Evolutionary conservation across 92 coral and sea anemone species (phyloP), one percentile per base, ranked within the genome.

Genomic region (Palythoa heliodiscus): DNA sequence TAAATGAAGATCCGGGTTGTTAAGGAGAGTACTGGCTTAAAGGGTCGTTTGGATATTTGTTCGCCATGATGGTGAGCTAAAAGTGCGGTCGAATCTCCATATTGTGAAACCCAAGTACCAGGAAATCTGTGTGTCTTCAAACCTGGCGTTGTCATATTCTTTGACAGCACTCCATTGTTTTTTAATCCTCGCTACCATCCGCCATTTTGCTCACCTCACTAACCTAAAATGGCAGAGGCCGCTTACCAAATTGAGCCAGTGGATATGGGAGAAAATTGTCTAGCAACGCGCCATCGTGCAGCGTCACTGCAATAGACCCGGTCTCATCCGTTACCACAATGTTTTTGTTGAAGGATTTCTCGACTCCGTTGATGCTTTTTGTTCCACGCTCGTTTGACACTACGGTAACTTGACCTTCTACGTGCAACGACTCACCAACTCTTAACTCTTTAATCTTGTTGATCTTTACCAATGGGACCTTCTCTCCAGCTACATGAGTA

Each of bases 1-100:
- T 82, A 77, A 82, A 82, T 82, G 86, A 72, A 82, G 86, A 82
- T 78, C 86, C 86, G 66, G 86, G 86, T 82, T 47, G 86, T 77
- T 82, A 82, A 76, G 76, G 72, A 84, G 88, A 73, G 88, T 73
- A 84, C 88, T 84, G 88, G 71, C 71, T 84, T 73, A 84, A 84
- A 73, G 88, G 88, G 73, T 84, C 82, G 82, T 84, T 84, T 84
- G 88, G 88, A 84, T 84, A 84, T 74, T 55, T 84, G 88, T 84
- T 84, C 82, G 72, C 88, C 88, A 73, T 84, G 82, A 84, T 84
- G 73, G 88, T 84, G 88, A 84, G 81, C 82, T 57, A 78, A 53
- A 83, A 83, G 80, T 84, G 78, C 86, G 67, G 86, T 83, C 77
- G 77, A 70, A 67, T 69, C 86, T 83, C 78, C 20, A 83, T 63